Base-by-base conservation (phyloP, 1,140 invertebrate species). In the Drosophila equinoxialis region DNA sequence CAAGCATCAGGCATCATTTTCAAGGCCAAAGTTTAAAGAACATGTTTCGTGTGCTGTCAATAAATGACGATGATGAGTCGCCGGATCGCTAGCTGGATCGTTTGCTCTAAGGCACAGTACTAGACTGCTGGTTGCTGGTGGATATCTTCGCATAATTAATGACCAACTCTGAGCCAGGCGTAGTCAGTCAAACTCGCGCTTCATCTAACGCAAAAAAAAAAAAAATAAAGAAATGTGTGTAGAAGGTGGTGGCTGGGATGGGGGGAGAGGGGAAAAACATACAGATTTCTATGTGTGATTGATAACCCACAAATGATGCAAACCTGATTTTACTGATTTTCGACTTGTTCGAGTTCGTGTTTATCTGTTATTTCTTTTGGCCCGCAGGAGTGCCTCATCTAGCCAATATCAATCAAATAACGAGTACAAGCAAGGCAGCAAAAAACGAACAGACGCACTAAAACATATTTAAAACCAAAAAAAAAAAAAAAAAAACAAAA, bases 21-120 rank as follows among this genome's bases (percentile, higher is more conserved):
- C 84, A 89, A 89, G 84, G 84, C 84, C 82, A 89, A 81, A 89
- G 74, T 84, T 84, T 84, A 89, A 83, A 89, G 84, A 89, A 89
- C 84, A 89, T 78, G 77, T 81, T 84, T 35, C 13, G 70, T 54
- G 33, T 58, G 74, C 74, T 89, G 84, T 89, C 84, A 89, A 89
- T 89, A 89, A 51, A 89, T 86, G 83, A 86, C 83, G 79, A 87
- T 89, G 84, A 89, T 86, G 82, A 81, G 79, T 79, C 75, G 77
- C 76, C 67, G 77, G 70, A 79, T 79, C 65, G 69, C 75, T 55
- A 51, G 45, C 8, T 71, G 42, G 75, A 79, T 71, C 76, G 77
- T 73, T 78, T 73, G 69, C 60, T 37, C 11, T 13, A 39, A 10
- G 14, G 6, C n/a, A 14, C n/a, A 7, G 42, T 7, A 7, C 13